Evolutionary conservation across 2,113 vertebrate species (phyloP), one percentile per base, ranked within the genome.

Genomic region (Manacus vitellinus): DNA sequence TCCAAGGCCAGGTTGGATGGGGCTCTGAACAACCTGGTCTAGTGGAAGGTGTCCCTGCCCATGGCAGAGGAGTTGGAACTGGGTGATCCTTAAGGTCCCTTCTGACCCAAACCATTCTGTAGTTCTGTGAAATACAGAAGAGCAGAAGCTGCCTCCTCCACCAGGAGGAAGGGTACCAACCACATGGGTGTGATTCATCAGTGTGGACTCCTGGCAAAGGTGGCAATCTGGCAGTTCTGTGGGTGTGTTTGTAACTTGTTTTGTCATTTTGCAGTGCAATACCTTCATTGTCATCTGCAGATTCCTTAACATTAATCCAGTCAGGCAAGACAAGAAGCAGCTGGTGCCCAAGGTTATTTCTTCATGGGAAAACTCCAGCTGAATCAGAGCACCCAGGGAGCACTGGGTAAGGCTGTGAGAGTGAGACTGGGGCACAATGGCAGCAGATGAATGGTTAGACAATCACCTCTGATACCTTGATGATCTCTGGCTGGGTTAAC

Each of bases 191-290:
- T 98, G 98, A 98, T 67, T 97, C 97, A 97, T 31, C 46, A 24
- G n/a, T 51, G n/a, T 82, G 90, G 74, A 71, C 86, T 96, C 80
- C 62, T 76, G 89, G 74, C 96, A 96, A 44, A 95, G 95, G 75
- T 87, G 97, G 93, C 87, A 97, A 89, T 93, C 94, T 88, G 91
- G 94, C 94, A 89, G 88, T 63, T 97, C 54, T 95, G 93, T 85
- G 91, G 97, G 97, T 3, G 74, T 95, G 96, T 88, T 81, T 81
- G 25, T 37, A 88, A 92, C 24, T 24, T 76, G 92, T 47, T 79
- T 67, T 88, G 74, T 97, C 96, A 85, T 59, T 97, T 88, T 67
- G 83, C 92, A 91, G 74, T 73, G 96, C 91, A 94, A 94, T 77
- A 59, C 72, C 88, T 66, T 6, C 28, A 44, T 20, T 58, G 72